phyloP scores from a whole-genome alignment of 2,888 invertebrate genomes.

The Subacronicta megacephala region DNA sequence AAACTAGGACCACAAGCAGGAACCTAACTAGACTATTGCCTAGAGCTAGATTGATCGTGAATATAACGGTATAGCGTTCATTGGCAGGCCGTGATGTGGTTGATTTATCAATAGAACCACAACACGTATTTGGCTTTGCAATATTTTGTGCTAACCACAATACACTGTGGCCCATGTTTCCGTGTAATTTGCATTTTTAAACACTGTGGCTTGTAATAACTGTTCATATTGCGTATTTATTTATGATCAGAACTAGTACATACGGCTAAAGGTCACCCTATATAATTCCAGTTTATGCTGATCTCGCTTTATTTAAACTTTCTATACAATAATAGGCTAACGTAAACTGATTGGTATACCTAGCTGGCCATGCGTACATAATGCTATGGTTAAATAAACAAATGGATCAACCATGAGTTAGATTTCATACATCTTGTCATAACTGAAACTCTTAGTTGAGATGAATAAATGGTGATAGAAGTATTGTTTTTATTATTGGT shows the following conservation, averaged over 20 bases:
- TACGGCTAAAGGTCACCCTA: too few species aligned
- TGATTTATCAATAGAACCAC: conserved; percentile 58
- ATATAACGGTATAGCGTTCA: conserved; percentile 43
- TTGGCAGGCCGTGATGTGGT: conserved; percentile 47
- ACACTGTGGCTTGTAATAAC: conserved; percentile 38
- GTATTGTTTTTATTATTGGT: too few species aligned
- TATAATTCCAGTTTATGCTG: too few species aligned
- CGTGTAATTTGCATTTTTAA: conserved; percentile 52
- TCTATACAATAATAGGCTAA: too few species aligned
- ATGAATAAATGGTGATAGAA: too few species aligned
- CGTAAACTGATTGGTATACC: too few species aligned
- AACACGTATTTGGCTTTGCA: conserved; percentile 52
- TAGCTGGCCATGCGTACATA: too few species aligned
- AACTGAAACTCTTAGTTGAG: too few species aligned
- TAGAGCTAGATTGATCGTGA: conserved; percentile 41
- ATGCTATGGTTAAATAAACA: too few species aligned
- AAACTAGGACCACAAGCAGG: conserved; percentile 21
- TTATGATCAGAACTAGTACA: conserved; percentile 19
- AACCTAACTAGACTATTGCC: conserved; percentile 37
- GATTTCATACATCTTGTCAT: too few species aligned
- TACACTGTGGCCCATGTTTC: conserved; percentile 40
- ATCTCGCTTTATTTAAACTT: too few species aligned
- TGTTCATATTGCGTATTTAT: conserved; percentile 30
- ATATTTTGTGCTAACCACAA: conserved; percentile 49
- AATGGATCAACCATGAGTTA: too few species aligned